Percentiles rank a stretch among this genome's conserved stretches.
Conservation (phyloP, 2,113 vertebrate species). For the Xyrauchen texanus region DNA sequence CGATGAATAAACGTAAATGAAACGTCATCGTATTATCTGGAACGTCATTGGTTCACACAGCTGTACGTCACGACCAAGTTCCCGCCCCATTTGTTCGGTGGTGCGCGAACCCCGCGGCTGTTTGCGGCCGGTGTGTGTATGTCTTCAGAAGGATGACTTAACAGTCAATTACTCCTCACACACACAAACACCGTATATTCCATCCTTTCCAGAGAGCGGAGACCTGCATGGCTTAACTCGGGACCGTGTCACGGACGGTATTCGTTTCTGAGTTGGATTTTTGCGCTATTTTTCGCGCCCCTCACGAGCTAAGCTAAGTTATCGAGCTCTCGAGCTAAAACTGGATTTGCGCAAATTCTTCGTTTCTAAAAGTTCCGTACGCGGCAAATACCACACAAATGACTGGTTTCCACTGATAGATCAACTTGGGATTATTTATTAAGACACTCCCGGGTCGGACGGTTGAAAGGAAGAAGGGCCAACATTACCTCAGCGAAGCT, state of each 20-base stretch:
- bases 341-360: constrained; percentile 45
- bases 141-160: constrained; percentile 73
- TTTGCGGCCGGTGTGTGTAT: constrained; percentile 36
- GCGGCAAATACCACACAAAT: background rate
- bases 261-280: constrained; percentile 56
- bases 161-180: constrained; percentile 62
- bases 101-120: constrained; percentile 27
- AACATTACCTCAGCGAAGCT: constrained; percentile 34
- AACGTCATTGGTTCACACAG: background rate
- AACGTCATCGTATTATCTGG: background rate
- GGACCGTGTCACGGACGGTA: constrained; percentile 28
- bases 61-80: background rate
- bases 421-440: background rate
- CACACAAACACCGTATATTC: constrained; percentile 20
- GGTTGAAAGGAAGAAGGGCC: constrained; percentile 2
- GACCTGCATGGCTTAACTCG: background rate
- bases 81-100: constrained; percentile 31
- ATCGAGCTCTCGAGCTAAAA: constrained; percentile 57
- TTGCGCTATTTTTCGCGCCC: constrained; percentile 67
- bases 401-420: background rate
- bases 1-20: too few species aligned
- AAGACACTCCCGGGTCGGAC: background rate
- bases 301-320: constrained; percentile 44
- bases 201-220: background rate
- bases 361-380: constrained; percentile 45